These are phyloP conservation scores for Ovibos moschatus DNA, from an alignment of 2,113 vertebrate species.

Conservation along the genomic window DNA sequence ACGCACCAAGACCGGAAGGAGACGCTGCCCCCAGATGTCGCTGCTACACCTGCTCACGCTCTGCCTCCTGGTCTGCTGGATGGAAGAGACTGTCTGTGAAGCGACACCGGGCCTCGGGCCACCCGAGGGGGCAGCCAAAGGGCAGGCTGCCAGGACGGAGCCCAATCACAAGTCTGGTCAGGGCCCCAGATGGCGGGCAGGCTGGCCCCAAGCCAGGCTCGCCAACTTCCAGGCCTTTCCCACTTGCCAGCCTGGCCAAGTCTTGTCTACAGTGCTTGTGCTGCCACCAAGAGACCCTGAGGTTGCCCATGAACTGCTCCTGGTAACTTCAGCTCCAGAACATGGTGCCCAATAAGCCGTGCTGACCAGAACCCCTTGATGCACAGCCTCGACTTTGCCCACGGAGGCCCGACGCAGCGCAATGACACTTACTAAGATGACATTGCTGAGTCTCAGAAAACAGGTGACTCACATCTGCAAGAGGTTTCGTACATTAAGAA, in stretches of 20 bases:
- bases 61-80: not conserved
- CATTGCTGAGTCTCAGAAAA: not conserved
- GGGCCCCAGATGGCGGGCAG: not conserved
- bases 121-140: not conserved
- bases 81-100: not conserved
- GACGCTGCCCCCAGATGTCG: not conserved
- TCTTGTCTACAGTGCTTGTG: not conserved
- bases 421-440: not conserved
- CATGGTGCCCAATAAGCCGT: not conserved
- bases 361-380: not conserved
- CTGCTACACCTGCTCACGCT: not conserved
- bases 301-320: not conserved
- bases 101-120: not conserved
- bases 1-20: not conserved
- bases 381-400: not conserved
- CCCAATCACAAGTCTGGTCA: not conserved
- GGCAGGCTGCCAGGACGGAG: not conserved
- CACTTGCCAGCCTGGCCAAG: not conserved
- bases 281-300: not conserved
- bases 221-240: not conserved
- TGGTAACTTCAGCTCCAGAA: not conserved
- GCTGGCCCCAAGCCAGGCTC: not conserved
- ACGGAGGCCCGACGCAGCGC: not conserved
- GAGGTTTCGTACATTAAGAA: not conserved
- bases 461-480: not conserved